Evolutionary conservation across 2,888 invertebrate genomes (phyloP), one percentile per base, ranked within the genome.

Genomic region (Toxonevra muliebris): DNA sequence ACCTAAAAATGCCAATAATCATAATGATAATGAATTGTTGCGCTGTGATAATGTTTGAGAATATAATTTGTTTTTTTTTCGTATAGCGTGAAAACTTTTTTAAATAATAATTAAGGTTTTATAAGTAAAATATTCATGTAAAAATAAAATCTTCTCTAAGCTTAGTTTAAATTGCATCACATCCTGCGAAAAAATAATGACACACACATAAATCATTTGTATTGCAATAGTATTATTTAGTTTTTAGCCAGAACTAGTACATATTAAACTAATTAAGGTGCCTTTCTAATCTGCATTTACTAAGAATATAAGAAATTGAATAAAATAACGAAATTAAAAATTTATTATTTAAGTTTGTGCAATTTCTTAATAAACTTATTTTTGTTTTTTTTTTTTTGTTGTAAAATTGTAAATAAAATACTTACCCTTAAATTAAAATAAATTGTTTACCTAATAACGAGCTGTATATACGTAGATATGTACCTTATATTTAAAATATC

Each of bases 11-110:
- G 76, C 79, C 61, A 77, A 73, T 60, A 67, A 41, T 45, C 61
- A 61, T 66, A 76, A 73, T 61, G 75, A 82, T 48, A 71, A 73
- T 48, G 74, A 75, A 52, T 50, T 82, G 74, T 69, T 81, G 72
- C 76, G 76, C 79, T 82, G 82, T 81, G 82, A 81, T 82, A 81
- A 73, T 76, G 79, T 73, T 65, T 75, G 65, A 74, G 54, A 62
- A 57, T 53, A 3, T n/a, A 52, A 11, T 52, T n/a, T n/a, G n/a
- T n/a, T n/a, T n/a, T 30, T 30, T 30, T 7, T 30, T 30, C 30
- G 30, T 30, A 30, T 30, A 30, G 30, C 30, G 11, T 4, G 19
- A 4, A 12, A n/a, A 48, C 11, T 53, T 17, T 53, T 30, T 52
- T 41, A 40, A 55, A 4, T 30, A 30, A 30, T 30, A 4, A 30